Evolutionary conservation across 2,888 invertebrate genomes (phyloP).

Genomic region (Aleiodes testaceus): DNA sequence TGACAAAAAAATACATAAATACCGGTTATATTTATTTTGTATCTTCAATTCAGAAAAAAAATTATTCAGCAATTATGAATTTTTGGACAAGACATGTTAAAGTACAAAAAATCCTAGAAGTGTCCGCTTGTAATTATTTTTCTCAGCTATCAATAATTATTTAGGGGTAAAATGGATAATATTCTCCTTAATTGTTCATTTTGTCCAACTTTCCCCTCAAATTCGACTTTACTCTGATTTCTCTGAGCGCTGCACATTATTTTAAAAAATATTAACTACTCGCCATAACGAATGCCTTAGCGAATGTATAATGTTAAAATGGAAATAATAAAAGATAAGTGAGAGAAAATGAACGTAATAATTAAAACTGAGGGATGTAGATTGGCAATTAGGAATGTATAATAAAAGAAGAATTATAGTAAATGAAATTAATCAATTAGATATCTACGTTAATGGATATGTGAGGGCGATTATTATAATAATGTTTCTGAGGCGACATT

Average conservation of each 20-base stretch:
- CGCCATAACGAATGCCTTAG: conserved; percentile 72
- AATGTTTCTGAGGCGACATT: conserved; percentile 51
- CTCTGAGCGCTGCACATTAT: conserved; percentile 60
- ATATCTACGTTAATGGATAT: conserved; percentile 44
- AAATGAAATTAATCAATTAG: conserved; percentile 30
- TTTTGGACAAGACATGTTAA: neutral
- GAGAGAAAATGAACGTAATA: conserved; percentile 37
- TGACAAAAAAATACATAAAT: conserved; percentile 34
- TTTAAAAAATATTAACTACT: conserved; percentile 59
- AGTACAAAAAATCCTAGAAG: no score
- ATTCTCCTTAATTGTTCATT: no score
- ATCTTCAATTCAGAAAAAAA: no score
- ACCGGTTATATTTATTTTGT: conserved; percentile 33
- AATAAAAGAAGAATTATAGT: conserved; percentile 41
- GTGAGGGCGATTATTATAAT: conserved; percentile 48
- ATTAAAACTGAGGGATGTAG: conserved; percentile 22
- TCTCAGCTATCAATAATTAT: conserved; percentile 34
- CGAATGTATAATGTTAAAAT: conserved; percentile 50
- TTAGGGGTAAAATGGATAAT: no score
- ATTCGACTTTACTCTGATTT: neutral
- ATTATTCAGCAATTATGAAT: neutral
- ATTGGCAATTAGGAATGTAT: conserved; percentile 35
- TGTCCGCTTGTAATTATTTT: neutral
- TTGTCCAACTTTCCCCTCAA: no score
- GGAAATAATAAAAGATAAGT: conserved; percentile 36